Conservation (phyloP, 2,797 vertebrate species). For the Merluccius polli region DNA sequence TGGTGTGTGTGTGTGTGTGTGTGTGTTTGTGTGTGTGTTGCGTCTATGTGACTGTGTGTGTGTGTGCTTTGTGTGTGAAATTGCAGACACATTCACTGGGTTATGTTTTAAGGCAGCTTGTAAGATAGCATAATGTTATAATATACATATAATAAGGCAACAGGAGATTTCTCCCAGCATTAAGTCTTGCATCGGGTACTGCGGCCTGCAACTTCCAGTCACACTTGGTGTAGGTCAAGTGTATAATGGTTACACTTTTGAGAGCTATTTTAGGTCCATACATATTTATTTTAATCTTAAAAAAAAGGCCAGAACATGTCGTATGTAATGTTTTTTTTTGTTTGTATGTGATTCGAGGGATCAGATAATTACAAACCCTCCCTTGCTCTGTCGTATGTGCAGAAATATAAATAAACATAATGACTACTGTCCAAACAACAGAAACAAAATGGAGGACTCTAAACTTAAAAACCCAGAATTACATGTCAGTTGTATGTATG, state of each 20-base stretch:
- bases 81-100: background rate
- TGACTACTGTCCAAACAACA: conserved; percentile 71
- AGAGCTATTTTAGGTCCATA: conserved; percentile 25
- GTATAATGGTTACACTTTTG: too few species aligned
- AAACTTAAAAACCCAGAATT: conserved; percentile 64
- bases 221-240: too few species aligned
- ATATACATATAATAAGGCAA: conserved; percentile 36
- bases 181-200: conserved; percentile 36
- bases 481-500: conserved; percentile 40
- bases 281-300: conserved; percentile 53
- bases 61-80: conserved; percentile 13
- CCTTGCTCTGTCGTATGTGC: conserved; percentile 54
- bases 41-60: conserved; percentile 38
- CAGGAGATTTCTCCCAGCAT: conserved; percentile 35
- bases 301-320: conserved; percentile 37
- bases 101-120: background rate
- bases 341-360: conserved; percentile 56
- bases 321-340: conserved; percentile 47
- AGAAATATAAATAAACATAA: conserved; percentile 78
- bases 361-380: conserved; percentile 71
- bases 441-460: conserved; percentile 50
- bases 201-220: too few species aligned
- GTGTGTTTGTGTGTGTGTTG: conserved; percentile 40
- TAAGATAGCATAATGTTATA: background rate
- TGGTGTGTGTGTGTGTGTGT: conserved; percentile 17